phyloP scores from a whole-genome alignment of 2,888 invertebrate species.

The Belgica antarctica region DNA sequence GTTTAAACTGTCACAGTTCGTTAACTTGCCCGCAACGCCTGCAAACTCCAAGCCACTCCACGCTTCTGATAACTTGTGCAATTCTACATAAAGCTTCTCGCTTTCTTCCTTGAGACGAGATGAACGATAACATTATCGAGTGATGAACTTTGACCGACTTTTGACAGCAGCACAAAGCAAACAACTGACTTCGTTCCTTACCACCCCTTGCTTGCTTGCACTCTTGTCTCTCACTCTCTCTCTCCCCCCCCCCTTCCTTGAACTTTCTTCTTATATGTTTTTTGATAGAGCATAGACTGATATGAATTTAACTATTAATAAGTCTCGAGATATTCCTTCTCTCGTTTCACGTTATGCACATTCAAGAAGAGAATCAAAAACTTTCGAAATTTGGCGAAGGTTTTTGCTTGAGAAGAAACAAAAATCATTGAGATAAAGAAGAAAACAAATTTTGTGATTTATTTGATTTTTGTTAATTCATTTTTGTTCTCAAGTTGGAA shows the following conservation, averaged over 20 bases:
- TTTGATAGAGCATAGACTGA: conserved; percentile 42
- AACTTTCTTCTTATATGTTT: conserved; percentile 4
- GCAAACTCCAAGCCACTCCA: no score
- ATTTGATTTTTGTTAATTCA: conserved; percentile 15
- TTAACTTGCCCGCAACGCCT: no score
- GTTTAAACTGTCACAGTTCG: no score
- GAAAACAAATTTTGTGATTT: conserved; percentile 11
- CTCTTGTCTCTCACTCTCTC: not conserved
- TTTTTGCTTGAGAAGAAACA: not conserved
- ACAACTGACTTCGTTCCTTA: conserved; percentile 21
- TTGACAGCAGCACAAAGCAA: conserved; percentile 13
- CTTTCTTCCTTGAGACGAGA: not conserved
- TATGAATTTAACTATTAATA: conserved; percentile 34
- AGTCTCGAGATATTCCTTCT: conserved; percentile 12
- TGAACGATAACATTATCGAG: no score
- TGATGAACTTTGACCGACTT: conserved; percentile 2
- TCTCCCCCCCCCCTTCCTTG: not conserved
- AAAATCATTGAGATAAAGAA: not conserved
- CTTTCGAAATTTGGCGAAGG: not conserved
- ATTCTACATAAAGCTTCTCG: not conserved
- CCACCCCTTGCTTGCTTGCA: no score
- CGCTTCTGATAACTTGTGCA: conserved; percentile 5
- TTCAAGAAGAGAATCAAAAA: conserved; percentile 5
- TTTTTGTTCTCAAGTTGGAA: conserved; percentile 5
- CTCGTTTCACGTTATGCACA: conserved; percentile 10